Evolutionary conservation across 2,797 vertebrate genomes (phyloP), one percentile per base, ranked within the genome.

Genomic region (Semaprochilodus insignis): DNA sequence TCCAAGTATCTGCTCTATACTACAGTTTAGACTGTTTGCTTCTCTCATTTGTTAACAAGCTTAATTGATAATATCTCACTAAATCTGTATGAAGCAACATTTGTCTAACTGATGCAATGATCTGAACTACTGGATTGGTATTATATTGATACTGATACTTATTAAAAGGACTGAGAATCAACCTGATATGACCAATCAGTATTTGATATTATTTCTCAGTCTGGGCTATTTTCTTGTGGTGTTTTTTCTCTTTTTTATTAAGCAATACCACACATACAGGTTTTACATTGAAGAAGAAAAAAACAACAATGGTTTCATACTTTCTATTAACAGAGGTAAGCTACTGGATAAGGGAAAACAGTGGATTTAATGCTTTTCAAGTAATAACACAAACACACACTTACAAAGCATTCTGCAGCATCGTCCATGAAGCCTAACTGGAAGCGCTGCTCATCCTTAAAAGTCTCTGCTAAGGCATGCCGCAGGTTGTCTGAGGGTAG

Each of bases 371-470:
- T 34, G 3, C 27, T 19, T 36, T 16, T 3, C 25, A 5, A 5
- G 14, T 66, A 66, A 8, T 15, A 31, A 67, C 27, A 67, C 63
- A 36, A 63, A 63, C 31, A 90, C 70, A 88, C 57, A 89, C 98
- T 96, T 90, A 99, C 98, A 90, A 99, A 99, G 92, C 98, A 99
- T 89, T 99, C 98, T 1, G 98, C 98, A 31, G 98, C 98, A 83
- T 99, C 98, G 54, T 99, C 97, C 98, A 99, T 99, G 81, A 97
- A 95, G 67, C 98, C 98, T 88, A 99, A 96, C 93, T 99, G 98
- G 93, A 99, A 99, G 69, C 98, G 96, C 60, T 98, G 98, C 85
- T 99, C 98, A 77, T 99, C 98, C 92, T 97, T 97, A 94, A 99
- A 99, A 89, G 97, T 99, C 89, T 99, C 97, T 0, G 98, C 98